phyloP scores from a whole-genome alignment of 2,888 invertebrate genomes.

The Synanthedon tipuliformis region DNA sequence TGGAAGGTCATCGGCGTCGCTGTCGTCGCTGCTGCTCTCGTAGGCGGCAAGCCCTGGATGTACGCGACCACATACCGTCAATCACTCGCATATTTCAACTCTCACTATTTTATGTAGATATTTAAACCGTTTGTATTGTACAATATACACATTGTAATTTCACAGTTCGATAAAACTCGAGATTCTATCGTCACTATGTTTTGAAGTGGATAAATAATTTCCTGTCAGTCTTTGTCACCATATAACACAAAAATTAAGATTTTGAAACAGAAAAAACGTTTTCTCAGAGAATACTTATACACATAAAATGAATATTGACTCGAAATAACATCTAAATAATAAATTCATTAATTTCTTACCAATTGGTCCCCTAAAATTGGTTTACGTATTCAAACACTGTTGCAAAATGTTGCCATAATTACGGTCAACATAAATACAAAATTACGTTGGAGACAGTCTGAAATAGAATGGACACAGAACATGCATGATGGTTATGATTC shows the following conservation, averaged over 20 bases:
- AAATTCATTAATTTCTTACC: constrained; percentile 48
- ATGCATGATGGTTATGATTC: constrained; percentile 33
- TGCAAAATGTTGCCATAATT: constrained; percentile 24
- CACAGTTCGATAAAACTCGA: too few species aligned
- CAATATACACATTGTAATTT: too few species aligned
- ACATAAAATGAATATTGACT: too few species aligned
- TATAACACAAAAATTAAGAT: too few species aligned
- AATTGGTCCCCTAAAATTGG: constrained; percentile 37
- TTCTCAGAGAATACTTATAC: too few species aligned
- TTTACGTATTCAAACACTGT: constrained; percentile 27
- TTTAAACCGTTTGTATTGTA: too few species aligned
- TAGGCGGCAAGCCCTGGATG: constrained; percentile 85
- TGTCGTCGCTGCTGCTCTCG: constrained; percentile 79
- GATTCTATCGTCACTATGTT: too few species aligned
- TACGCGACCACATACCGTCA: not conserved
- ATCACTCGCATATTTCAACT: not conserved
- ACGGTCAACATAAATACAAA: constrained; percentile 11
- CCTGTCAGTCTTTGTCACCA: too few species aligned
- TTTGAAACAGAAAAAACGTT: too few species aligned
- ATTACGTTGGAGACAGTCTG: constrained; percentile 33
- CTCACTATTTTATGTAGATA: too few species aligned
- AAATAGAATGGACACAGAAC: constrained; percentile 34
- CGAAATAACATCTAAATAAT: constrained; percentile 16
- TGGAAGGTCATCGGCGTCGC: constrained; percentile 51
- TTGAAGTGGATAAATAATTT: too few species aligned